Evolutionary conservation across 2,797 vertebrate genomes (phyloP), one percentile per base, ranked within the genome.

Genomic region (Cephalopachus bancanus): DNA sequence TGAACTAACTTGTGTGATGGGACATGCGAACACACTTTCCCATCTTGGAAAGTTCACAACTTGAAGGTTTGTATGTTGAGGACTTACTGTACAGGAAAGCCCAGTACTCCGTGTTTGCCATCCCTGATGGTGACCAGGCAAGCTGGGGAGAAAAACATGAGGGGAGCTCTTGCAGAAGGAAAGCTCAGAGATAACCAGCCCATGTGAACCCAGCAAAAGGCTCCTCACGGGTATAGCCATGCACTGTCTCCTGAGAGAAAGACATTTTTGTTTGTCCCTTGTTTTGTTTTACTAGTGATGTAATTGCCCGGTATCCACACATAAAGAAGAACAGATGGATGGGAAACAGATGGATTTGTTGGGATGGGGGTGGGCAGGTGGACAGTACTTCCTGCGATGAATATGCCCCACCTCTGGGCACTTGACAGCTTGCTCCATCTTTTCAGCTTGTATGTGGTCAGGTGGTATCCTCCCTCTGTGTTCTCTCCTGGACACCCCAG

Each of bases 371-470:
- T 1, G 10, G 67, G 7, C 1, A 6, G 15, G 5, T 22, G 0
- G 30, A 15, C 28, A 67, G 28, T 67, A n/a, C 64, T 3, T 55
- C 16, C 67, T 26, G 1, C 44, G 16, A 10, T 7, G 28, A 9
- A 33, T 4, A 1, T 10, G 4, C 7, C 30, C 30, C 65, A 17
- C 30, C 55, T 12, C 57, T 4, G 30, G 59, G 37, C 57, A 16
- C 16, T 19, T 19, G 19, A 2, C 6, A 1, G 1, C 17, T 20
- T 2, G 10, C 44, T 30, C n/a, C 30, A 51, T 20, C 44, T 44
- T 30, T 3, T 28, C 11, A 1, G 12, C 59, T 11, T 22, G 16
- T 3, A 2, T 16, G 0, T 2, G 59, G 24, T 15, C 1, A 0
- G 88, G 33, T 3, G 24, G 19, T 24, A 44, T 12, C 2, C 33